phyloP scores from a whole-genome alignment of 2,797 vertebrate genomes.

The Ispidina lecontei region DNA sequence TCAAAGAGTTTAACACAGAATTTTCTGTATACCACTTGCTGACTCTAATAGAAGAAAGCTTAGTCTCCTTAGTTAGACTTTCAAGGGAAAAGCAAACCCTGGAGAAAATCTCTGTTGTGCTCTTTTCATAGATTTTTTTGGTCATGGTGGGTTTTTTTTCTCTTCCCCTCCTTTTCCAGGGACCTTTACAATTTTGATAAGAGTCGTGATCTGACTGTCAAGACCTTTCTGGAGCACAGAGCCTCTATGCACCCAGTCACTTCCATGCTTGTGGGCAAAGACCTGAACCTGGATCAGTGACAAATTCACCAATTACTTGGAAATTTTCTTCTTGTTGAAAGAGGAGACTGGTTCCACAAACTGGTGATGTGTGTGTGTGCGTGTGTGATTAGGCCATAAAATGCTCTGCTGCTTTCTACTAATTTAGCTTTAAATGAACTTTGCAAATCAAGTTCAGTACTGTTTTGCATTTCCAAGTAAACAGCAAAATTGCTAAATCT shows the following conservation, averaged over 20 bases:
- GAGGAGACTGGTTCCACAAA: background rate
- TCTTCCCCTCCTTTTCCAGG: constrained; percentile 65
- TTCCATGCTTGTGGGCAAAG: constrained; percentile 87
- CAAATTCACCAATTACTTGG: background rate
- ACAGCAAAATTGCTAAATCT: background rate
- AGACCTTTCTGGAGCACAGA: constrained; percentile 80
- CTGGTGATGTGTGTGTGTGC: background rate
- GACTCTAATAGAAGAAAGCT: background rate
- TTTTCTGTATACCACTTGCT: background rate
- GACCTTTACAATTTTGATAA: constrained; percentile 90
- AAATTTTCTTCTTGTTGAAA: background rate
- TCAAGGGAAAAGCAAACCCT: background rate
- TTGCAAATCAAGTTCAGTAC: background rate
- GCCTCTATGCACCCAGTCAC: constrained; percentile 89
- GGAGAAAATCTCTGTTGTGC: background rate
- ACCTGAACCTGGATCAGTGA: constrained; percentile 83
- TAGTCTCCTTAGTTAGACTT: background rate
- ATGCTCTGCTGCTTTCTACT: constrained; percentile 7
- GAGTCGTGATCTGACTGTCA: constrained; percentile 80
- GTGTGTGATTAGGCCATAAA: constrained; percentile 11
- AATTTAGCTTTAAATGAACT: constrained; percentile 9
- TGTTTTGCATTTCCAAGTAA: background rate
- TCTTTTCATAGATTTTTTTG: background rate
- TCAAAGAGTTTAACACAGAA: background rate
- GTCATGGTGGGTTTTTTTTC: background rate